Base-by-base conservation (phyloP, 2,113 vertebrate species). In the Amphilophus citrinellus region DNA sequence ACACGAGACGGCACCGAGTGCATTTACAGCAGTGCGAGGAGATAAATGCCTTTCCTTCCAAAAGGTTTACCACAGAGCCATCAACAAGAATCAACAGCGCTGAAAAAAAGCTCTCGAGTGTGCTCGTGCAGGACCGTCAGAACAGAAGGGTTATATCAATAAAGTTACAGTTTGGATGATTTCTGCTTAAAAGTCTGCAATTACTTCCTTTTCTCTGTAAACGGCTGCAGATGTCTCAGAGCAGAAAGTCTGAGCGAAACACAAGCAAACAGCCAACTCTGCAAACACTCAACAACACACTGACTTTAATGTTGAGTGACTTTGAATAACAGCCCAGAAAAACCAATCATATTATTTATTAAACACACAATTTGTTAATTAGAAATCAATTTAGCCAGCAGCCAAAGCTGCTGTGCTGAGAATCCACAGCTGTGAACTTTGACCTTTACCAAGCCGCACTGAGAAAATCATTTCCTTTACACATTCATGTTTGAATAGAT, bases 21-120 rank as follows among this genome's bases (percentile, higher is more conserved):
- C 87, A 87, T 94, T 92, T 93, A 92, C 80, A 84, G 65, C 81
- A 65, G 79, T 15, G 37, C 73, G 76, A 89, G 84, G 91, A 83
- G 90, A 91, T 94, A 91, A 94, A 93, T 83, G 79, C 77, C 84
- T 94, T 92, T 93, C 85, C 84, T 92, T 94, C 87, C 86, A 80
- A 85, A 92, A 92, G 92, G 87, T 94, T 95, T 93, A 89, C 87
- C 89, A 86, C 88, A 82, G 65, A 92, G 76, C 68, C 83, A 66
- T 89, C 80, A 90, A 89, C 76, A 83, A 71, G 66, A 82, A 78
- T 80, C 80, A 89, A 75, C 73, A 86, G 79, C 6, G 27, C 61
- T 61, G 77, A 24, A n/a, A 78, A 68, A 68, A 57, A 77, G 15
- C 15, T 30, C 37, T 3, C 18, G 8, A 3, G 7, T 53, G 62